These are phyloP conservation scores for Platygyra sinensis DNA, from an alignment of 64 coral and sea anemone genomes.

Conservation along the genomic window DNA sequence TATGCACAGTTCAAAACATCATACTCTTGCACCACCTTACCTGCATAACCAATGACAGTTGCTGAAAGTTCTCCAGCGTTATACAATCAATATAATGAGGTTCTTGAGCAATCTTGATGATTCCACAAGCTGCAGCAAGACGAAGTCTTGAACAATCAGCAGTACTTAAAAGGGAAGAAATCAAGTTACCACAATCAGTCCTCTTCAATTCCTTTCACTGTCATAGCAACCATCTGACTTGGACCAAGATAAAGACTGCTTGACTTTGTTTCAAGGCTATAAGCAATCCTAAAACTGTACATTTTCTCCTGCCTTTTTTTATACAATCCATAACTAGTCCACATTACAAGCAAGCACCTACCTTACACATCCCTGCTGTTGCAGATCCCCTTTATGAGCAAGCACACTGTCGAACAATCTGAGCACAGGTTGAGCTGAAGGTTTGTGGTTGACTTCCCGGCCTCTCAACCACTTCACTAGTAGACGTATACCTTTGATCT, in stretches of 20 bases:
- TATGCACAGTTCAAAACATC: no score
- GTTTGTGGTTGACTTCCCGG: constrained; percentile 37
- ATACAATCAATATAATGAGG: constrained; percentile 59
- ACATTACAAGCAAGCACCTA: background rate
- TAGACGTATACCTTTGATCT: constrained; percentile 66
- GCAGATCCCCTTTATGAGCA: constrained; percentile 58
- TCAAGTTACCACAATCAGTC: background rate
- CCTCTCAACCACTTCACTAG: constrained; percentile 71
- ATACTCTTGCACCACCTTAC: background rate
- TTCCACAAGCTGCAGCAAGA: constrained; percentile 64
- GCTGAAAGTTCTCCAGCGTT: constrained; percentile 61
- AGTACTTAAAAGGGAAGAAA: constrained; percentile 11
- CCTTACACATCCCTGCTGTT: constrained; percentile 59
- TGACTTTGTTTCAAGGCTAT: no score
- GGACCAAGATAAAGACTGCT: no score
- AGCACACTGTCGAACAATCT: constrained; percentile 53
- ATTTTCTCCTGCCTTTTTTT: no score
- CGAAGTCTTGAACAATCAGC: constrained; percentile 68
- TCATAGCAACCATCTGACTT: no score
- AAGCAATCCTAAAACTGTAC: no score
- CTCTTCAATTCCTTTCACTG: no score
- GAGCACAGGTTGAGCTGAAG: constrained; percentile 54
- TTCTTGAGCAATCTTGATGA: constrained; percentile 73
- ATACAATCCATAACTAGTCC: background rate
- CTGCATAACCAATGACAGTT: constrained; percentile 56